Evolutionary conservation across 2,888 invertebrate species (phyloP).

Genomic region (Napeogenes sylphis): DNA sequence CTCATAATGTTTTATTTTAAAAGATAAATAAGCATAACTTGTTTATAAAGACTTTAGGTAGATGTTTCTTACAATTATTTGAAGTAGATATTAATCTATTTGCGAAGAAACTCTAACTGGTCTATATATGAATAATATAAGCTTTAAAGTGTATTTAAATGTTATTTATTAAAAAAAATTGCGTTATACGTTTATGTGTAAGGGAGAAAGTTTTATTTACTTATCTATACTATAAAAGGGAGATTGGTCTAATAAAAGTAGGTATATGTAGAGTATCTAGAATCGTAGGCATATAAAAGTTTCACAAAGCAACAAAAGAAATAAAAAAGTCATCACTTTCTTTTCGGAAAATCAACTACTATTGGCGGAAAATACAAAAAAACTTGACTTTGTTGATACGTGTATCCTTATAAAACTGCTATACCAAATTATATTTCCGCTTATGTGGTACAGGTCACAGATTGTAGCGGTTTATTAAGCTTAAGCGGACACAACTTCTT

Average conservation of each 20-base stretch:
- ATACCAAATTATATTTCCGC: constrained; percentile 21
- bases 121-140: too few species aligned
- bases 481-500: too few species aligned
- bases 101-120: too few species aligned
- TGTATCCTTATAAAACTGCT: constrained; percentile 24
- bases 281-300: constrained; percentile 11
- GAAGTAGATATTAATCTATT: too few species aligned
- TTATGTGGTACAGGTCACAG: constrained; percentile 3
- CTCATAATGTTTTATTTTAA: too few species aligned
- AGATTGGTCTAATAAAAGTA: constrained; percentile 1
- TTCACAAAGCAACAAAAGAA: constrained; percentile 17
- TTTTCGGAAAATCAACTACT: constrained; percentile 20
- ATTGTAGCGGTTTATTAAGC: constrained; percentile 5
- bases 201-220: neutral
- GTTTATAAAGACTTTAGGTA: too few species aligned
- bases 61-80: too few species aligned
- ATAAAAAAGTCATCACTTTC: constrained; percentile 23
- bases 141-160: too few species aligned
- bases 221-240: neutral
- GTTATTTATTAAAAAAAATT: too few species aligned
- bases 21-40: too few species aligned
- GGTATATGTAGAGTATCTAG: constrained; percentile 6
- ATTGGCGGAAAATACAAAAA: constrained; percentile 17
- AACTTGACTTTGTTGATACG: constrained; percentile 20
- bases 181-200: too few species aligned